Evolutionary conservation across 1,140 invertebrate genomes (phyloP).

Genomic region (Carcinoscorpius rotundicauda): DNA sequence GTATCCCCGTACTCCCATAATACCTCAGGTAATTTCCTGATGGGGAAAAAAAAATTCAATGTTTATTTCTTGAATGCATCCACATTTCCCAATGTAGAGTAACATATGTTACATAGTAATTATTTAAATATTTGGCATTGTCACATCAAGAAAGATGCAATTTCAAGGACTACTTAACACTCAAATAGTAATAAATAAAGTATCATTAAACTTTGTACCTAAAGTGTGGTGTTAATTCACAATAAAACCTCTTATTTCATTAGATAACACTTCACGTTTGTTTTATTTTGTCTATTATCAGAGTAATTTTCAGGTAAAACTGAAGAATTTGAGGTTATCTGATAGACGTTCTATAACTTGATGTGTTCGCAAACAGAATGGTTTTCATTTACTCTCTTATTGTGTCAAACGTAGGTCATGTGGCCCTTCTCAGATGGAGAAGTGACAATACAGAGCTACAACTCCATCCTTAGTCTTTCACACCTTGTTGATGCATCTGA

Average conservation of each 20-base stretch:
- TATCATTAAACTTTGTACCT: too few species aligned
- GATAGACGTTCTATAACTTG: too few species aligned
- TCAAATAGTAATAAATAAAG: too few species aligned
- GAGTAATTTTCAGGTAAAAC: too few species aligned
- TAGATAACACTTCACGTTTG: too few species aligned
- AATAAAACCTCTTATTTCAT: too few species aligned
- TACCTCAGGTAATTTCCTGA: conserved; percentile 33
- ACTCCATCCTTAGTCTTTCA: conserved; percentile 34
- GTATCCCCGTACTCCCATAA: conserved; percentile 39
- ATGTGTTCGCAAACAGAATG: too few species aligned
- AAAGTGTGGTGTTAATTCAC: too few species aligned
- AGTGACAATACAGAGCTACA: conserved; percentile 39
- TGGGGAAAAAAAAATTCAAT: not conserved
- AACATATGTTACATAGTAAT: not conserved
- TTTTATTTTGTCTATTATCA: too few species aligned
- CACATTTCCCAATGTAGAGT: conserved; percentile 5
- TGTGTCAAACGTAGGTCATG: conserved; percentile 25
- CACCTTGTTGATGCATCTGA: conserved; percentile 34
- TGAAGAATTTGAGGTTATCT: too few species aligned
- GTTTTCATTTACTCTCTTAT: too few species aligned
- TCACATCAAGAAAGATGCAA: not conserved
- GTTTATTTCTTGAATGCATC: not conserved
- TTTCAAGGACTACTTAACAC: not conserved
- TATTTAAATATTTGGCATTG: not conserved
- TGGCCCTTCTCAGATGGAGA: conserved; percentile 37